Evolutionary conservation across 1,140 invertebrate genomes (phyloP).

Genomic region (Metopolophium dirhodum): DNA sequence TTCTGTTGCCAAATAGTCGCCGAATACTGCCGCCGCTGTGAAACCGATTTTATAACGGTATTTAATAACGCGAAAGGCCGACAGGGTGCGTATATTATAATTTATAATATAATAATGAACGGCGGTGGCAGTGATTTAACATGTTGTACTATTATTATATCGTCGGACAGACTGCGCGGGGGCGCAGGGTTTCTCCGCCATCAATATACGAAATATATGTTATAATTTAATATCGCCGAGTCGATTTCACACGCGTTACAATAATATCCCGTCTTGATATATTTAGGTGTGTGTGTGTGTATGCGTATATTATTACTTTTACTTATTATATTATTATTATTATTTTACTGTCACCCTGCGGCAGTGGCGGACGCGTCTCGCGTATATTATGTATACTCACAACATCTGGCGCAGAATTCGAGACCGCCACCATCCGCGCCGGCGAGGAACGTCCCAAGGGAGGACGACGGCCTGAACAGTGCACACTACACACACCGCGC

Average conservation of each 20-base stretch:
- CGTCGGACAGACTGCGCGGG: neutral
- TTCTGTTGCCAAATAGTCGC: no score
- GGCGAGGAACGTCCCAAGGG: neutral
- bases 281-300: neutral
- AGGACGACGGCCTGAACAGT: neutral
- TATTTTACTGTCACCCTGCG: neutral
- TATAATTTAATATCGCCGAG: neutral
- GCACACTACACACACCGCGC: neutral
- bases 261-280: neutral
- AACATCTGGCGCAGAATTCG: slow-evolving; percentile 23
- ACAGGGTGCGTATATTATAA: neutral
- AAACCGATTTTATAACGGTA: no score
- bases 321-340: neutral
- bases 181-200: neutral
- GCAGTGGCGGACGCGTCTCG: neutral
- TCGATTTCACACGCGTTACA: slow-evolving; percentile 9
- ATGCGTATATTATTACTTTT: neutral
- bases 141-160: neutral
- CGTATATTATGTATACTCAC: neutral
- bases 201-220: neutral
- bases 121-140: neutral
- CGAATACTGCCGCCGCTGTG: no score
- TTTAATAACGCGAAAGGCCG: neutral
- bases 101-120: neutral
- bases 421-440: neutral